Evolutionary conservation across 2,888 invertebrate species (phyloP), one percentile per base, ranked within the genome.

Genomic region (Drosophila nr. medialis): DNA sequence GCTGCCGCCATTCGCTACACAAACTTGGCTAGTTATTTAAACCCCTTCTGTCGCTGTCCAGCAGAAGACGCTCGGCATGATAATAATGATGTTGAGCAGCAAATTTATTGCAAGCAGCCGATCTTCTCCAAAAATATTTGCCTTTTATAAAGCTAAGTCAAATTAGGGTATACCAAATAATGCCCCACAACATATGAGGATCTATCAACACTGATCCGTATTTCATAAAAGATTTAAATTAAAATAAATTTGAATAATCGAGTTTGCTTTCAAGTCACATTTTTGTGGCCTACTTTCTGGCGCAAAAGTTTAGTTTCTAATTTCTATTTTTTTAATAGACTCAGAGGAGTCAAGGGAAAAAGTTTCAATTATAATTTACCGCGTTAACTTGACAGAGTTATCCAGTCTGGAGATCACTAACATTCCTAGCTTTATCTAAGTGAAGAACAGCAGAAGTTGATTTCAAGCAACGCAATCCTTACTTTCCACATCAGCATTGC

Each of bases 21-120:
- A 65, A 49, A 67, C 30, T 65, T 61, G 42, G 21, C 21, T 42
- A 76, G 69, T 66, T 69, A 62, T 66, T 64, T 64, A 75, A 70
- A 70, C 61, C 70, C 70, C 51, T 56, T 74, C 56, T 40, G 64
- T 30, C 36, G 56, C 51, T 55, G 68, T 60, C 64, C 65, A 79
- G 49, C 53, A 54, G 54, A 32, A n/a, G 21, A 30, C 58, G 32
- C 48, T 24, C 40, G 53, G 30, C 18, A 34, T 50, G 40, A 54
- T 58, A 34, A 49, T 42, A 42, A 48, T 42, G 15, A 51, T 11
- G 34, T 27, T 42, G 21, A 45, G 36, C 36, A 53, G 38, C 42
- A 4, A 21, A 6, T 21, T 42, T 5, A 42, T 42, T 42, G 2
- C 21, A 42, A 11, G 5, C 21, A 42, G 21, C 45, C 15, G 45